These are phyloP conservation scores for Cetonia aurata DNA, from an alignment of 2,888 invertebrate species.

Conservation along the genomic window DNA sequence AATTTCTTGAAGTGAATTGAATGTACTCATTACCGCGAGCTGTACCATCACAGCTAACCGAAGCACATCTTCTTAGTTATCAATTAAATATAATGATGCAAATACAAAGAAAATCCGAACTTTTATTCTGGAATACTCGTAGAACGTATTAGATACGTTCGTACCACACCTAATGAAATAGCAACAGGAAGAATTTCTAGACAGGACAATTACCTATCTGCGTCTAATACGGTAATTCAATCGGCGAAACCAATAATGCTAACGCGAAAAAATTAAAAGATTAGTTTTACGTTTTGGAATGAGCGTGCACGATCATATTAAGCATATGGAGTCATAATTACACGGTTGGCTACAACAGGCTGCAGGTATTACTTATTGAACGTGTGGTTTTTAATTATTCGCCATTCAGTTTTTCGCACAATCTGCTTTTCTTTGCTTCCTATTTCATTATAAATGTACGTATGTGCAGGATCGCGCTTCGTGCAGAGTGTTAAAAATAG, in stretches of 20 bases:
- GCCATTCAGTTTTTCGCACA: constrained; percentile 32
- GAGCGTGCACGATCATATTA: constrained; percentile 30
- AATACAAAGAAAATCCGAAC: constrained; percentile 11
- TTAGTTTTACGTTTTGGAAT: constrained; percentile 36
- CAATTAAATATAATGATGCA: constrained; percentile 33
- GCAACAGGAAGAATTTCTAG: constrained; percentile 29
- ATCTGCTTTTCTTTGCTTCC: constrained; percentile 31
- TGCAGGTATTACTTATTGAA: constrained; percentile 26
- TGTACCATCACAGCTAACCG: not conserved
- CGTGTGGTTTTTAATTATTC: constrained; percentile 39
- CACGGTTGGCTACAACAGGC: constrained; percentile 17
- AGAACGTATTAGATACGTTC: constrained; percentile 3
- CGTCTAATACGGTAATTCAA: constrained; percentile 35
- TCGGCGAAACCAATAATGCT: constrained; percentile 36
- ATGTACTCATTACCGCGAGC: not conserved
- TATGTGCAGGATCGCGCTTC: constrained; percentile 19
- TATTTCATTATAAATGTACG: constrained; percentile 34
- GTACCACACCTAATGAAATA: constrained; percentile 36
- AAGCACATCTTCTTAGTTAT: constrained; percentile 19
- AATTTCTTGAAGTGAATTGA: not conserved
- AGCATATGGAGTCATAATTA: constrained; percentile 39
- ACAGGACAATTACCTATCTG: constrained; percentile 34
- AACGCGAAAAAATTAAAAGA: constrained; percentile 35
- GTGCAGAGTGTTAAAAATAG: constrained; percentile 23
- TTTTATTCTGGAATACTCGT: constrained; percentile 3